phyloP scores from a whole-genome alignment of 2,888 invertebrate species.

The Nymphalis c-album region DNA sequence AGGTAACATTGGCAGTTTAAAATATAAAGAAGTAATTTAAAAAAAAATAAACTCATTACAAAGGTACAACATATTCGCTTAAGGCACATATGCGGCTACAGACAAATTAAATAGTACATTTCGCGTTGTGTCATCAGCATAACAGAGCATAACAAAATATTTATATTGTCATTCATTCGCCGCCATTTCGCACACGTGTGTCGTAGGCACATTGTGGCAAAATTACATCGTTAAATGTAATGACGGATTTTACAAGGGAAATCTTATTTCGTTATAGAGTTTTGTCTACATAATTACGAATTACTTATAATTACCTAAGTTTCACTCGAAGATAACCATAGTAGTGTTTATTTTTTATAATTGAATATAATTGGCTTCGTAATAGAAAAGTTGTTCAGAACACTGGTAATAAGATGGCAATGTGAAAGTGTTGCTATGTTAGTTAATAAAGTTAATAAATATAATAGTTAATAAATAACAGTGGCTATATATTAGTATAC shows the following conservation, averaged over 20 bases:
- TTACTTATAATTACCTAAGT: background rate
- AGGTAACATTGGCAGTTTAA: background rate
- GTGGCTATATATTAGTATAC: too few relatives aligned
- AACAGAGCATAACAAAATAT: slow-evolving; percentile 21
- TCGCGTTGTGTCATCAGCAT: slow-evolving; percentile 4
- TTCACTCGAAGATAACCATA: background rate
- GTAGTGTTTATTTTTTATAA: background rate
- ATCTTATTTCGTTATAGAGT: slow-evolving; percentile 10
- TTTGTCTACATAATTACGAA: slow-evolving; percentile 5
- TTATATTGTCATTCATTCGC: slow-evolving; percentile 14
- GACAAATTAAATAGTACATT: slow-evolving; percentile 21
- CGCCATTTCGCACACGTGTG: slow-evolving; percentile 26
- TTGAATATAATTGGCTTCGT: background rate
- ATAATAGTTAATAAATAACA: background rate
- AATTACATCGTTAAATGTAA: slow-evolving; percentile 32
- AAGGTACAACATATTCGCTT: background rate
- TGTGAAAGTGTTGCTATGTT: background rate
- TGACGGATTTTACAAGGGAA: slow-evolving; percentile 21
- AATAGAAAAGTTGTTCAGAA: background rate
- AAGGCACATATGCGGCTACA: slow-evolving; percentile 9
- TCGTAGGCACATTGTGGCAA: slow-evolving; percentile 10
- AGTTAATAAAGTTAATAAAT: too few relatives aligned
- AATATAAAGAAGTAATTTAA: background rate
- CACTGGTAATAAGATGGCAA: background rate
- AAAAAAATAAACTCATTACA: slow-evolving; percentile 4